Conservation (phyloP, 1,140 invertebrate genomes). For the Hydropsyche tenuis region DNA sequence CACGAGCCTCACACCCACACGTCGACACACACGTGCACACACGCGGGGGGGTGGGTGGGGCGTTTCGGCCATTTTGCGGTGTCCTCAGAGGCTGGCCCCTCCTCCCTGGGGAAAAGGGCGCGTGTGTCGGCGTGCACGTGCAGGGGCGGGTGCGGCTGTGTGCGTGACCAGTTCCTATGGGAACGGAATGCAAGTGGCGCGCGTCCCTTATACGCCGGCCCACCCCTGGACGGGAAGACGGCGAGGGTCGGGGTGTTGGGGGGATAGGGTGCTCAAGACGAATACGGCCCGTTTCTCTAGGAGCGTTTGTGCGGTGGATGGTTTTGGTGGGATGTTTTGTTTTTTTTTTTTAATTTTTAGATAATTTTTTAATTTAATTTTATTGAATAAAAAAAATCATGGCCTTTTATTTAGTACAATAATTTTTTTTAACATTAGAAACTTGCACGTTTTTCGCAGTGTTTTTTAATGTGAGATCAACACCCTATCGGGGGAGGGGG, state of each 20-base stretch:
- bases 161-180: constrained; percentile 49
- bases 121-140: constrained; percentile 44
- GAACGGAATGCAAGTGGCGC: constrained; percentile 46
- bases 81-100: constrained; percentile 60
- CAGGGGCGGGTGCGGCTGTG: constrained; percentile 27
- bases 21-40: constrained; percentile 37
- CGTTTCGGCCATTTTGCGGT: constrained; percentile 56
- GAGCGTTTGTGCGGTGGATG: too few species aligned
- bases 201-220: constrained; percentile 34
- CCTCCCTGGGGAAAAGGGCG: constrained; percentile 57
- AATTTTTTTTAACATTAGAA: too few species aligned
- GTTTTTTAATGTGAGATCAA: too few species aligned
- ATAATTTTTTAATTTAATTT: too few species aligned
- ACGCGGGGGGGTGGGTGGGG: constrained; percentile 39
- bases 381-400: too few species aligned
- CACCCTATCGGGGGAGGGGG: too few species aligned
- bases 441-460: too few species aligned
- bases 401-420: too few species aligned
- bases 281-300: too few species aligned
- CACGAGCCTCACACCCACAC: constrained; percentile 20
- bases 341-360: too few species aligned
- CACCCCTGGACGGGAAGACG: constrained; percentile 42
- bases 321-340: too few species aligned
- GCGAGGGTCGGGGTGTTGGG: constrained; percentile 6
- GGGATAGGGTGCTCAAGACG: neutral